Evolutionary conservation across 2,888 invertebrate species (phyloP).

Genomic region (Adela reaumurella): DNA sequence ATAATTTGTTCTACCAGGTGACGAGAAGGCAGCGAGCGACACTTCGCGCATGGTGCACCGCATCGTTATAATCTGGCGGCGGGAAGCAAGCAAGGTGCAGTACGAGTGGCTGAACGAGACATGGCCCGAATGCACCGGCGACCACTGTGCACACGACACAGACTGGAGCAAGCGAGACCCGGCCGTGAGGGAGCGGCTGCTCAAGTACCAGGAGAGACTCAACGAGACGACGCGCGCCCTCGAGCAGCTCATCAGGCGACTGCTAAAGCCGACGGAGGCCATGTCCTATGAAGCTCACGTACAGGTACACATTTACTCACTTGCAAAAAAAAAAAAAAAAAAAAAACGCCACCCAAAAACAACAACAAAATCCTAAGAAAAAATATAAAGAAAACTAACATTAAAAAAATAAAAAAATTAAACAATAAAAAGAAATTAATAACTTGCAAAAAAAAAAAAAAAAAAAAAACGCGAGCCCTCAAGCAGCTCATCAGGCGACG

Average conservation of each 20-base stretch:
- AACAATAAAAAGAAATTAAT: not conserved
- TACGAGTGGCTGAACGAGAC: constrained; percentile 85
- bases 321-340: too few relatives aligned
- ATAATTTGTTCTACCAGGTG: too few relatives aligned
- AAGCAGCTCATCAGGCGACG: constrained; percentile 69
- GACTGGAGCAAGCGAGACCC: constrained; percentile 19
- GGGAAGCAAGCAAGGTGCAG: constrained; percentile 79
- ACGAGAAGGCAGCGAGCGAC: constrained; percentile 34
- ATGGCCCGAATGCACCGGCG: constrained; percentile 58
- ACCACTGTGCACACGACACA: constrained; percentile 34
- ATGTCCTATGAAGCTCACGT: constrained; percentile 76
- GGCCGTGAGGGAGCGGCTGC: constrained; percentile 32
- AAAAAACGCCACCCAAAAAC: too few relatives aligned
- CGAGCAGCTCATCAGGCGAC: constrained; percentile 66
- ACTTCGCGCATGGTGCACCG: constrained; percentile 59
- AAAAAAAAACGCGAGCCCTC: constrained; percentile 70
- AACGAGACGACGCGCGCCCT: constrained; percentile 72
- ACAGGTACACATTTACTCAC: constrained; percentile 53
- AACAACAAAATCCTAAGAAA: too few relatives aligned
- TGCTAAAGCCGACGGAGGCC: constrained; percentile 70
- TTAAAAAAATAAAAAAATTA: too few relatives aligned
- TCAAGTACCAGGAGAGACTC: constrained; percentile 37
- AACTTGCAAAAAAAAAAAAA: constrained; percentile 42
- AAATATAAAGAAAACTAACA: too few relatives aligned
- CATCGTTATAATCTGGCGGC: constrained; percentile 87